phyloP scores from a whole-genome alignment of 2,888 invertebrate species.

The Calliopum simillimum region DNA sequence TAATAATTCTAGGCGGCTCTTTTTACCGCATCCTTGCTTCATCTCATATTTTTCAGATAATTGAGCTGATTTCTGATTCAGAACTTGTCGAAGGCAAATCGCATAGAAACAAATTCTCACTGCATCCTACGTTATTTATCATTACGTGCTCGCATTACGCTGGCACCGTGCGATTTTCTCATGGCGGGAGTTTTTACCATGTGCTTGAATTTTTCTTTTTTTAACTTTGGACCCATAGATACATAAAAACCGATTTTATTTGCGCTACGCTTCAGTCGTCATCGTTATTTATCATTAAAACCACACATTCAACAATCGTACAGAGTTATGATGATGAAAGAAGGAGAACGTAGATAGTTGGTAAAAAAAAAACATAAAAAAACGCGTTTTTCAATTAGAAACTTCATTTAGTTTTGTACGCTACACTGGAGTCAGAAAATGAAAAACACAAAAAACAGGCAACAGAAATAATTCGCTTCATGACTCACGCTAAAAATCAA shows the following conservation, averaged over 20 bases:
- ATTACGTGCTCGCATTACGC: too few species aligned
- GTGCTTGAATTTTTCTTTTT: neutral
- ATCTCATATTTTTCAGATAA: too few species aligned
- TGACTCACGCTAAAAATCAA: constrained; percentile 29
- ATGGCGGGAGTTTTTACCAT: too few species aligned
- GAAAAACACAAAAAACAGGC: constrained; percentile 2
- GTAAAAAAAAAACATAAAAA: neutral
- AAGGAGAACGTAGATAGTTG: neutral
- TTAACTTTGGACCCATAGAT: neutral
- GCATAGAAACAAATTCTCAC: too few species aligned
- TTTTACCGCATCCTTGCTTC: too few species aligned
- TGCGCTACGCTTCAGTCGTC: neutral
- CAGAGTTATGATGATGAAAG: neutral
- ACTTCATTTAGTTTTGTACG: neutral
- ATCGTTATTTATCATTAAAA: constrained; percentile 5
- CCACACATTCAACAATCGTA: neutral
- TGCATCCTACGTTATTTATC: too few species aligned
- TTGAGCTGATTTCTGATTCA: too few species aligned
- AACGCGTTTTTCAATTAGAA: constrained; percentile 16
- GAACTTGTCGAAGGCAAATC: too few species aligned
- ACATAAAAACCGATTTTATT: neutral
- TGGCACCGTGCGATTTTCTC: too few species aligned
- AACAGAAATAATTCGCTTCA: neutral
- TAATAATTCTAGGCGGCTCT: too few species aligned
- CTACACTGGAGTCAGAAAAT: neutral